Base-by-base conservation (phyloP, 2,113 vertebrate genomes). In the Saiga tatarica region DNA sequence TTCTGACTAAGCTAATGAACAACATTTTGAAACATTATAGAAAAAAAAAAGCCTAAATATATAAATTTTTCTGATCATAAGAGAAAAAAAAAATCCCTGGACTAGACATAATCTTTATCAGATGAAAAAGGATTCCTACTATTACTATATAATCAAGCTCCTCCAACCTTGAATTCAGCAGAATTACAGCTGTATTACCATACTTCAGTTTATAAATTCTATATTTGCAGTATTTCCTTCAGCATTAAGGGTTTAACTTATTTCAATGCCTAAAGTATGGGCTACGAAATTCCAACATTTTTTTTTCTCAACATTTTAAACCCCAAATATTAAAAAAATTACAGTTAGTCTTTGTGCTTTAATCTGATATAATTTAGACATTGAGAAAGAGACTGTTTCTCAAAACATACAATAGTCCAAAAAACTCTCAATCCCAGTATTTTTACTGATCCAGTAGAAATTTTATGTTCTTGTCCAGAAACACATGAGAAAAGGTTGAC, bases 311-410 rank as follows among this genome's bases (percentile, higher is more conserved):
- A 60, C 23, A 60, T 52, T 96, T 91, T 86, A n/a, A 78, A 89
- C 3, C 12, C 50, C 21, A 85, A 14, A 87, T 76, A 25, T 90
- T 47, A 76, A 87, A 84, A 30, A 97, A 92, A 76, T 26, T 50
- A 89, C 7, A 81, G 52, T 47, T 86, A 53, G 21, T 60, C 28
- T 96, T 64, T 52, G 30, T 64, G 17, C 3, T 76, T 76, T 94
- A 76, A 67, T 86, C 7, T 96, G 25, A 95, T 97, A 87, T 94
- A 89, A 71, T 50, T 89, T 4, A 96, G 60, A 50, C 9, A 88
- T 5, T 60, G 17, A 57, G 53, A 94, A 84, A 28, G 13, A 88
- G 30, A 4, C 8, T 25, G 21, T 13, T 97, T 17, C 71, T 96
- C 19, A 92, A 42, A 92, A 94, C n/a, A 95, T 76, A 87, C 91